phyloP scores from a whole-genome alignment of 2,797 vertebrate species.

The Zenarchopterus dispar region DNA sequence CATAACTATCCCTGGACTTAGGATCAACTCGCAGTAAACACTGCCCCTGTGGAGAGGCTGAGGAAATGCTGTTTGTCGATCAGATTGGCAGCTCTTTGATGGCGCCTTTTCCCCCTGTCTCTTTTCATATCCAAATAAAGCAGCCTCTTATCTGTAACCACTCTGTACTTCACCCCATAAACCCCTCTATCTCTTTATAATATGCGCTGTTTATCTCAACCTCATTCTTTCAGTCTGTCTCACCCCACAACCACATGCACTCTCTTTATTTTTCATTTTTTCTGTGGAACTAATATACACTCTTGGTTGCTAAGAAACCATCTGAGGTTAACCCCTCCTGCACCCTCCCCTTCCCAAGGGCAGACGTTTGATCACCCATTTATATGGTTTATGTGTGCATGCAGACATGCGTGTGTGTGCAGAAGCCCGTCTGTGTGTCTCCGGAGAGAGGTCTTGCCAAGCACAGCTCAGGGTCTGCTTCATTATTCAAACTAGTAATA shows the following conservation, averaged over 20 bases:
- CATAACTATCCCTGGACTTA: conserved; percentile 58
- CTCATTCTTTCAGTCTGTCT: conserved; percentile 65
- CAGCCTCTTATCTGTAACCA: conserved; percentile 60
- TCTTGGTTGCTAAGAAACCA: conserved; percentile 86
- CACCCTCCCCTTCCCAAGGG: conserved; percentile 47
- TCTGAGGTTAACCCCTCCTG: conserved; percentile 65
- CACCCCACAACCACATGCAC: conserved; percentile 33
- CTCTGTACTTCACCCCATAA: conserved; percentile 60
- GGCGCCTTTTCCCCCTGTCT: conserved; percentile 49
- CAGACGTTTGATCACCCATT: conserved; percentile 90
- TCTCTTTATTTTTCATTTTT: conserved; percentile 65
- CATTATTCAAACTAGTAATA: conserved; percentile 75
- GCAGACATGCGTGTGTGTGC: conserved; percentile 21
- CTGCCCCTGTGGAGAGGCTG: conserved; percentile 67
- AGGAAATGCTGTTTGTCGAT: conserved; percentile 65
- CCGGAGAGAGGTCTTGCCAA: conserved; percentile 74
- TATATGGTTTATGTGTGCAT: conserved; percentile 71
- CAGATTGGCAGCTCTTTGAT: conserved; percentile 60
- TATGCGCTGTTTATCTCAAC: conserved; percentile 63
- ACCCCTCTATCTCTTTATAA: conserved; percentile 61
- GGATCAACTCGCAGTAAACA: conserved; percentile 68
- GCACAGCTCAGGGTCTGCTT: conserved; percentile 73
- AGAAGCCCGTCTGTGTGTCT: conserved; percentile 45
- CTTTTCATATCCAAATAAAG: conserved; percentile 69
- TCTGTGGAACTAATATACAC: conserved; percentile 70